Percentiles rank a stretch among this genome's conserved stretches.
Evolutionary conservation across 2,888 invertebrate genomes (phyloP).

Genomic region (Pterostichus madidus): DNA sequence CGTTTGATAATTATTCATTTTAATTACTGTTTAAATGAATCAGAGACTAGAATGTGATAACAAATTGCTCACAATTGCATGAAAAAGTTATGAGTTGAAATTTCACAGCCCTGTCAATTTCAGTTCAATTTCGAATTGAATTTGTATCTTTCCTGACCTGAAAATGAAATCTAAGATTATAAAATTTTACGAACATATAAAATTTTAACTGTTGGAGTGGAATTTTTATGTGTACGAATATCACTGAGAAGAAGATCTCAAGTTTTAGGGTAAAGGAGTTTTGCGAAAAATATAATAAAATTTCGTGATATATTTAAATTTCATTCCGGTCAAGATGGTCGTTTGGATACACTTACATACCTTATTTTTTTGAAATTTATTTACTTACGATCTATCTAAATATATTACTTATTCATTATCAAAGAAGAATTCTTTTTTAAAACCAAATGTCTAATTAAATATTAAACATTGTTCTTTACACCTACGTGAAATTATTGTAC

Average conservation of each 20-base stretch:
- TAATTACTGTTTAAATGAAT: constrained; percentile 32
- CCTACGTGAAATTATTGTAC: too few relatives aligned
- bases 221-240: constrained; percentile 19
- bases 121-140: constrained; percentile 24
- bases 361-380: neutral
- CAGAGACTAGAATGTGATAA: constrained; percentile 16
- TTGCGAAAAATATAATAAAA: constrained; percentile 40
- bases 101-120: neutral
- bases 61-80: constrained; percentile 5
- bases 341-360: neutral
- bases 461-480: too few relatives aligned
- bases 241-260: neutral
- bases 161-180: constrained; percentile 46
- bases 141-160: constrained; percentile 25
- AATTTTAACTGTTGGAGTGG: constrained; percentile 38
- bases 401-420: too few relatives aligned
- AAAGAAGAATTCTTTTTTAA: too few relatives aligned
- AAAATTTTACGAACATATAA: constrained; percentile 38
- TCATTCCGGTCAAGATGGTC: constrained; percentile 37
- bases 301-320: constrained; percentile 40
- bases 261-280: constrained; percentile 3
- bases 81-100: constrained; percentile 32
- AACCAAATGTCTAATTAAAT: too few relatives aligned
- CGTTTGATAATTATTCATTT: constrained; percentile 29
- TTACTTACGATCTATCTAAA: too few relatives aligned